These are phyloP conservation scores for Nemurella pictetii DNA, from an alignment of 2,888 invertebrate genomes.

Conservation along the genomic window DNA sequence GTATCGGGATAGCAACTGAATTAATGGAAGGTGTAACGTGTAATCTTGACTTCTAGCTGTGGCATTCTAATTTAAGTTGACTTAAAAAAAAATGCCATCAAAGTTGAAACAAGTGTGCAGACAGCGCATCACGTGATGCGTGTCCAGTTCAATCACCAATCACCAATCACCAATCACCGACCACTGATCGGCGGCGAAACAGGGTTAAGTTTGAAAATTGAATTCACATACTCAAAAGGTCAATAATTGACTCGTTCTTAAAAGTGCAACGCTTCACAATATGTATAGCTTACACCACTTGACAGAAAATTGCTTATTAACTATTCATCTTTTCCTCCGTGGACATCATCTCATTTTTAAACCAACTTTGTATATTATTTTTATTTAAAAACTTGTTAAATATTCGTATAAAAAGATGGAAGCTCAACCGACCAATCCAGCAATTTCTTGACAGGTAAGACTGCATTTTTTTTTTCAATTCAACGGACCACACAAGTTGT, in stretches of 20 bases:
- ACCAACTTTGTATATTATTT: neutral
- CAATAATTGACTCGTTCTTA: too few relatives aligned
- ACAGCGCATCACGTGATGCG: too few relatives aligned
- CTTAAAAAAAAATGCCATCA: too few relatives aligned
- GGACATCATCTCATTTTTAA: neutral
- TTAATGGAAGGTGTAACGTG: neutral
- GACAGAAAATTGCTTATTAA: neutral
- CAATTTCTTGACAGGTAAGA: conserved; percentile 35
- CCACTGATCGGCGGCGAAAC: too few relatives aligned
- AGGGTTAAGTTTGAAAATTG: too few relatives aligned
- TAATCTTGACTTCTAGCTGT: too few relatives aligned
- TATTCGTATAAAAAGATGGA: conserved; percentile 34
- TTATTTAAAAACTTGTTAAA: conserved; percentile 8
- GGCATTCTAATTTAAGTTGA: too few relatives aligned
- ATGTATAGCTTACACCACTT: neutral
- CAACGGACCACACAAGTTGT: conserved; percentile 24
- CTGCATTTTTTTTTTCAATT: conserved; percentile 26
- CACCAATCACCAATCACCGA: too few relatives aligned
- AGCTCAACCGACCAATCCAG: conserved; percentile 26
- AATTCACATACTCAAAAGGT: too few relatives aligned
- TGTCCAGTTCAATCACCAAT: too few relatives aligned
- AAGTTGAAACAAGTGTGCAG: too few relatives aligned
- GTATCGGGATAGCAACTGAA: neutral
- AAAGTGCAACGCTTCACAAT: too few relatives aligned
- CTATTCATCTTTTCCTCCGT: neutral